phyloP scores from a whole-genome alignment of 2,888 invertebrate species.

The Mechanitis mazaeus region DNA sequence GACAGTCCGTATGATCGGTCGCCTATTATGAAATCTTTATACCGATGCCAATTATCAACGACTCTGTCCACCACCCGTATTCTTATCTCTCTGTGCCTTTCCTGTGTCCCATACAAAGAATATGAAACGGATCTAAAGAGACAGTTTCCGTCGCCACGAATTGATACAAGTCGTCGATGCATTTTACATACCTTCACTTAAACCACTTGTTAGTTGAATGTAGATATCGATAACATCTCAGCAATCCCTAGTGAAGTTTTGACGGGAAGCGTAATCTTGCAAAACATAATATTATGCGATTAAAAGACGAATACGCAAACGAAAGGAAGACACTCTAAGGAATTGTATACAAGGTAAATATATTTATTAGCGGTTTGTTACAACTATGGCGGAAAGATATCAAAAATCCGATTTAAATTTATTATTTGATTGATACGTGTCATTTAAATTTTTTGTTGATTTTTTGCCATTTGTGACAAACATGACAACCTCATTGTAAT shows the following conservation, averaged over 20 bases:
- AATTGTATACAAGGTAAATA: neutral
- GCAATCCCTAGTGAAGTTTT: constrained; percentile 1
- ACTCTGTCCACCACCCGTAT: constrained; percentile 54
- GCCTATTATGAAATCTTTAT: constrained; percentile 65
- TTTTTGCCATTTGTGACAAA: neutral
- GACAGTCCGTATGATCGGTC: constrained; percentile 54
- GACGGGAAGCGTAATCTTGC: neutral
- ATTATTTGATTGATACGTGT: constrained; percentile 12
- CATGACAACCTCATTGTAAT: constrained; percentile 13
- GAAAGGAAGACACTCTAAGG: neutral
- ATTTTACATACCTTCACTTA: constrained; percentile 31
- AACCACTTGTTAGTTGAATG: constrained; percentile 8
- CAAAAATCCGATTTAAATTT: neutral
- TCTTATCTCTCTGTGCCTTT: constrained; percentile 57
- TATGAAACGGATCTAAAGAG: constrained; percentile 61
- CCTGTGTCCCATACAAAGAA: constrained; percentile 58
- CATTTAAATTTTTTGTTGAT: constrained; percentile 13
- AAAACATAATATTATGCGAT: neutral
- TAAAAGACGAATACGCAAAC: neutral
- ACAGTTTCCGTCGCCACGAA: constrained; percentile 64
- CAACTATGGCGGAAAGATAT: neutral
- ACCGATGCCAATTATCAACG: constrained; percentile 54
- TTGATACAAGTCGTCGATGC: constrained; percentile 51
- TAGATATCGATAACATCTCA: neutral
- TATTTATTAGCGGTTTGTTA: neutral